Percentiles rank a stretch among this genome's conserved stretches.
These are phyloP conservation scores for Micrasema minimum DNA, from an alignment of 1,140 invertebrate species.

Conservation along the genomic window DNA sequence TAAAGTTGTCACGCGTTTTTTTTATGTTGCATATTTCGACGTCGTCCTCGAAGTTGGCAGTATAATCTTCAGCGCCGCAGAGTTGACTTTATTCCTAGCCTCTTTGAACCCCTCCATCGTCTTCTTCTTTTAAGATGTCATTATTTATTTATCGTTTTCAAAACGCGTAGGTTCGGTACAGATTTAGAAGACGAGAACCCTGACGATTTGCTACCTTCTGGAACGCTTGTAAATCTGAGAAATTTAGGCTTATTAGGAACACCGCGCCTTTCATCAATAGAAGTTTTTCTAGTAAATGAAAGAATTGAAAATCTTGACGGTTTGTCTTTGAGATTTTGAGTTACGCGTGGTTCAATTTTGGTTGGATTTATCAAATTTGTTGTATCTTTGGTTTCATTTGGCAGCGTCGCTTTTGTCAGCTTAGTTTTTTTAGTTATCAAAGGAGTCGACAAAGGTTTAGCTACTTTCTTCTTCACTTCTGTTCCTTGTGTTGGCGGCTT, in stretches of 20 bases:
- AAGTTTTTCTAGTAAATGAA: slow-evolving; percentile 12
- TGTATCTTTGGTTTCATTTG: no score
- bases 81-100: slow-evolving; percentile 1
- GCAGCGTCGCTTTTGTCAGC: slow-evolving; percentile 5
- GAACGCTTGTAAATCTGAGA: slow-evolving; percentile 23
- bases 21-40: no score
- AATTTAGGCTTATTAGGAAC: slow-evolving; percentile 1
- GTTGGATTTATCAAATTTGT: no score
- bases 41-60: not conserved
- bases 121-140: slow-evolving; percentile 33
- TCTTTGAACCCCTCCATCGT: slow-evolving; percentile 12
- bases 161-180: slow-evolving; percentile 35
- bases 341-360: not conserved
- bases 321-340: slow-evolving; percentile 21
- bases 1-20: no score
- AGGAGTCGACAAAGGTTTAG: not conserved
- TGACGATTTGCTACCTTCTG: not conserved
- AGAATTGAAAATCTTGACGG: slow-evolving; percentile 21
- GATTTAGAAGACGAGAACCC: slow-evolving; percentile 31
- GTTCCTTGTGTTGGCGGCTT: not conserved
- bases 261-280: slow-evolving; percentile 5
- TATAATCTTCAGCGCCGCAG: slow-evolving; percentile 8
- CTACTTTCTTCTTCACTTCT: slow-evolving; percentile 9
- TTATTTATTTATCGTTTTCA: slow-evolving; percentile 49
- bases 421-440: not conserved